A percentile compares a stretch with the other conserved stretches of the same genome.
phyloP scores from a whole-genome alignment of 2,113 vertebrate genomes.

The Lathamus discolor region DNA sequence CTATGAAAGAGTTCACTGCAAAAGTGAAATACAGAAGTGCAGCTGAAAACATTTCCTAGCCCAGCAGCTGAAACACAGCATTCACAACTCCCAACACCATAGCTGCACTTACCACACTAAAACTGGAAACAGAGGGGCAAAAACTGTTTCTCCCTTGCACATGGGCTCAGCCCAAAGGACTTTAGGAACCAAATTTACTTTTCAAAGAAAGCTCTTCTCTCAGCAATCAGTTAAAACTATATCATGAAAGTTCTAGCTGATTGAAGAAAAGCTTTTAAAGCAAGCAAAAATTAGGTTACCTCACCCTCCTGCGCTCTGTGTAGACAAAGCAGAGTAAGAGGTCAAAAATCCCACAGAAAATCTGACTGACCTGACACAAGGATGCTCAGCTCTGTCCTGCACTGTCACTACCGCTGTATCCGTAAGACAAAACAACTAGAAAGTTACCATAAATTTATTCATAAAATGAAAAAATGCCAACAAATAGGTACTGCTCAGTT shows the following conservation, averaged over 20 bases:
- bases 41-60: background rate
- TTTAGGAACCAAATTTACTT: background rate
- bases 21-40: background rate
- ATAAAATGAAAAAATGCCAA: background rate
- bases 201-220: background rate
- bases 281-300: background rate
- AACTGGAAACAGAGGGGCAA: background rate
- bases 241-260: background rate
- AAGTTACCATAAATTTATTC: background rate
- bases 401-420: background rate
- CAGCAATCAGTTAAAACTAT: background rate
- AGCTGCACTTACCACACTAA: background rate
- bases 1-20: background rate
- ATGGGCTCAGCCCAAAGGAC: background rate
- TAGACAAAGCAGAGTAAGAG: rapidly evolving
- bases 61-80: background rate
- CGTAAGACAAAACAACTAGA: background rate
- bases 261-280: background rate
- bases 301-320: background rate
- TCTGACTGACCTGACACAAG: background rate
- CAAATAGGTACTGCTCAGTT: background rate
- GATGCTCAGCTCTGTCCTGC: background rate
- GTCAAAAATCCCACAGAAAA: background rate
- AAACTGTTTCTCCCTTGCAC: background rate
- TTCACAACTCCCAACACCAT: background rate